Conservation (phyloP, 1,140 invertebrate genomes). For the Cydia pomonella region DNA sequence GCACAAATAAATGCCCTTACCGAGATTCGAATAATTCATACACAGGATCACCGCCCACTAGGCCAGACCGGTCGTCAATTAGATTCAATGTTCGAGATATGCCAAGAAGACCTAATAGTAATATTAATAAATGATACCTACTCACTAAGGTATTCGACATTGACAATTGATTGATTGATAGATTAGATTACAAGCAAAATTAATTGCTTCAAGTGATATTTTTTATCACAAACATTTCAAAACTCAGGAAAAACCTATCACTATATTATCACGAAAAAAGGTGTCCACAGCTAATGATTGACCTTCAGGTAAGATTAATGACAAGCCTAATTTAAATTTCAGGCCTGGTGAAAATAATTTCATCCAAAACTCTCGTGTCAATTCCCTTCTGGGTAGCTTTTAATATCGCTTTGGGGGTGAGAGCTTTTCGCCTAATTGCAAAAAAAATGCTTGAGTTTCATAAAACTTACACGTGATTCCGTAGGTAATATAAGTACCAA, state of each 20-base stretch:
- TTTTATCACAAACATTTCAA: not conserved
- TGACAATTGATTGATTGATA: too few species aligned
- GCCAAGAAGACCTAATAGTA: too few species aligned
- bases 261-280: not conserved
- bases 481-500: not conserved
- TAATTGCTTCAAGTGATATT: not conserved
- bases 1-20: too few species aligned
- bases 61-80: too few species aligned
- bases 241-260: not conserved
- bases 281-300: constrained; percentile 2
- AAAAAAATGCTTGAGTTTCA: constrained; percentile 12
- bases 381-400: constrained; percentile 10
- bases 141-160: too few species aligned
- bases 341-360: constrained; percentile 25
- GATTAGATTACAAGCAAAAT: too few species aligned
- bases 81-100: too few species aligned
- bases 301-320: constrained; percentile 18
- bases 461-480: not conserved
- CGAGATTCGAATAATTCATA: too few species aligned
- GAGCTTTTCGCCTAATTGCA: constrained; percentile 25
- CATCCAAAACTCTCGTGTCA: not conserved
- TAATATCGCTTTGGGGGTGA: constrained; percentile 31
- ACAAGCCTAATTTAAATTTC: constrained; percentile 26
- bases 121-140: too few species aligned
- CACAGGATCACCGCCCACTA: too few species aligned